Evolutionary conservation across 1,140 invertebrate species (phyloP).

Genomic region (Myzus persicae): DNA sequence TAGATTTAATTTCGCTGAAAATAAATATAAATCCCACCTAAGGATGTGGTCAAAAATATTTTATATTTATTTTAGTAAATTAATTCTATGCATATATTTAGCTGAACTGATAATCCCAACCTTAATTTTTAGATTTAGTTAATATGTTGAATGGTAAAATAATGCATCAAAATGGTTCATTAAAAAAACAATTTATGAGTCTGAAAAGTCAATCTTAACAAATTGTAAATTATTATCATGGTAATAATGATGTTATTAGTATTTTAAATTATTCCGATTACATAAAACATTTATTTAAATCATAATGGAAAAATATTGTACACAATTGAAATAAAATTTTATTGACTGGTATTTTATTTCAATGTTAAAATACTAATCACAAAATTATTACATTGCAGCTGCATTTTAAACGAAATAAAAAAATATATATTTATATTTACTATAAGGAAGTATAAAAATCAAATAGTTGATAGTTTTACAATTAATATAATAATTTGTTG

Average conservation of each 20-base stretch:
- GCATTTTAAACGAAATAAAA: neutral
- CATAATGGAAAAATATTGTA: neutral
- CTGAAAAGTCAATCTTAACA: neutral
- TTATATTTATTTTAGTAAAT: neutral
- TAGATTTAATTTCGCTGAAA: slow-evolving; percentile 1
- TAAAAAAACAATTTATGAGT: neutral
- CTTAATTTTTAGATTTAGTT: neutral
- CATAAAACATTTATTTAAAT: neutral
- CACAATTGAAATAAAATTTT: slow-evolving; percentile 19
- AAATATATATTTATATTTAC: neutral
- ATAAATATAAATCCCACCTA: neutral
- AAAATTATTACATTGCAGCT: neutral
- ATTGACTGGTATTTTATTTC: slow-evolving; percentile 34
- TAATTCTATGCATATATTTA: neutral
- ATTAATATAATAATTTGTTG: neutral
- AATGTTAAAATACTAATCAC: neutral
- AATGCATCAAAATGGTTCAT: neutral
- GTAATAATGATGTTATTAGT: neutral
- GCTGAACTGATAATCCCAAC: neutral
- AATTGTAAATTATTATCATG: neutral
- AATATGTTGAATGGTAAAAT: neutral
- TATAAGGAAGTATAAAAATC: slow-evolving; percentile 32
- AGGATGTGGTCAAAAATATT: neutral
- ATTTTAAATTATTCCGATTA: neutral
- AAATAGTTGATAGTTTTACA: neutral